A percentile compares a stretch with the other conserved stretches of the same genome.
Conservation (phyloP, 2,113 vertebrate species). For the Barbus barbus region DNA sequence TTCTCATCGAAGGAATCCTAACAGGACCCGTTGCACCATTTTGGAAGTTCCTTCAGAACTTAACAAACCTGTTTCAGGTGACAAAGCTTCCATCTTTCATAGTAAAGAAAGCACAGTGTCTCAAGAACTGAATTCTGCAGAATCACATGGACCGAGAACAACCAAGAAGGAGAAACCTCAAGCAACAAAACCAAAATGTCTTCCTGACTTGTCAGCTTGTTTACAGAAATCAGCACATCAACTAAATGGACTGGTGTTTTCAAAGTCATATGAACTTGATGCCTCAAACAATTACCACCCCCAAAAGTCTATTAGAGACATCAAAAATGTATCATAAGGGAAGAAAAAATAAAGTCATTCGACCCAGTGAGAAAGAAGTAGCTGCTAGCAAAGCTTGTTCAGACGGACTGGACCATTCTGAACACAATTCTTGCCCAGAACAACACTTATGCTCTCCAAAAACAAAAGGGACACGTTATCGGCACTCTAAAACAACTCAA, state of each 20-base stretch:
- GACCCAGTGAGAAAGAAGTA: conserved; percentile 1
- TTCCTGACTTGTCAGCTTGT: neutral
- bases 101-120: neutral
- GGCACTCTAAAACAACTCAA: neutral
- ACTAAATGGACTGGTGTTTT: neutral
- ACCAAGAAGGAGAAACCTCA: neutral
- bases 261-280: neutral
- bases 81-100: neutral
- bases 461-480: neutral
- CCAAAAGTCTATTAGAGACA: neutral
- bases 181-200: conserved; percentile 48
- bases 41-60: neutral
- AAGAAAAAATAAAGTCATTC: neutral
- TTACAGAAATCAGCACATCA: neutral
- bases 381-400: neutral
- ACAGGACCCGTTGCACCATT: neutral
- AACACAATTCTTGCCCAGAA: neutral
- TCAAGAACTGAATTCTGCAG: neutral
- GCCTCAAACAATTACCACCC: neutral
- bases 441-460: neutral
- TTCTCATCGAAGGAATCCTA: neutral
- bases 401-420: neutral
- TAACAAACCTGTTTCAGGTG: neutral
- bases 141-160: neutral
- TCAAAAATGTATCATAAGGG: neutral